A percentile compares a stretch with the other conserved stretches of the same genome.
These are phyloP conservation scores for Triplophysa tibetana DNA, from an alignment of 2,113 vertebrate genomes.

Conservation along the genomic window DNA sequence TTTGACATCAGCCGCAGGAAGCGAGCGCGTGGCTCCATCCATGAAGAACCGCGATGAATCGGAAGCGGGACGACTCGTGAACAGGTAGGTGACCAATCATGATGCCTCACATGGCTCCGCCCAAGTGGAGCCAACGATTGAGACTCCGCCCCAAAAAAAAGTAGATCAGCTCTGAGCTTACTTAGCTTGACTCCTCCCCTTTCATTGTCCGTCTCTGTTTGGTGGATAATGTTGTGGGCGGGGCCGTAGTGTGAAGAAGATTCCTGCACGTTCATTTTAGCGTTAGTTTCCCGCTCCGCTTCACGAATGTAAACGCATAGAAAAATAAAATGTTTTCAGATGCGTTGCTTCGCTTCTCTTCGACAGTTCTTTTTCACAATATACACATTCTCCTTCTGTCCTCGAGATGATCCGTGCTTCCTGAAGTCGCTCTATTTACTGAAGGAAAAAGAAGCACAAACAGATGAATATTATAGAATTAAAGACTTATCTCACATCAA, in stretches of 20 bases:
- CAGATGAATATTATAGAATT: conserved; percentile 48
- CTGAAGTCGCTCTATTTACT: conserved; percentile 73
- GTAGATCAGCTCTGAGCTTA: conserved; percentile 60
- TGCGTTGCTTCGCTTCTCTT: conserved; percentile 52
- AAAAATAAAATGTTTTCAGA: conserved; percentile 79
- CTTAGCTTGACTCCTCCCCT: conserved; percentile 53
- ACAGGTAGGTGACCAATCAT: background rate
- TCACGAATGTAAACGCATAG: conserved; percentile 67
- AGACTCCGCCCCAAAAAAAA: conserved; percentile 68
- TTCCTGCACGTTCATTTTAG: conserved; percentile 62
- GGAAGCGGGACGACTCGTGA: conserved; percentile 32
- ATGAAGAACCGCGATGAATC: background rate
- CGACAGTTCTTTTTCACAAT: conserved; percentile 24
- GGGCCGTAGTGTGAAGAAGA: conserved; percentile 58
- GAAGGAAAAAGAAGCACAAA: conserved; percentile 58
- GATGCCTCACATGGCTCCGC: background rate
- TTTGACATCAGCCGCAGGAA: conserved; percentile 57
- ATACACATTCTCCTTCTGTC: conserved; percentile 65
- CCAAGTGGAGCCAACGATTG: conserved; percentile 17
- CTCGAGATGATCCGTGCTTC: conserved; percentile 35
- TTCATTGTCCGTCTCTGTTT: conserved; percentile 49
- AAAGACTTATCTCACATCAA: background rate
- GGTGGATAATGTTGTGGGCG: conserved; percentile 4
- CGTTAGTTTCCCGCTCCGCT: conserved; percentile 58
- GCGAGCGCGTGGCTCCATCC: conserved; percentile 15